Evolutionary conservation across 2,113 vertebrate species (phyloP).

Genomic region (Menidia beryllina): DNA sequence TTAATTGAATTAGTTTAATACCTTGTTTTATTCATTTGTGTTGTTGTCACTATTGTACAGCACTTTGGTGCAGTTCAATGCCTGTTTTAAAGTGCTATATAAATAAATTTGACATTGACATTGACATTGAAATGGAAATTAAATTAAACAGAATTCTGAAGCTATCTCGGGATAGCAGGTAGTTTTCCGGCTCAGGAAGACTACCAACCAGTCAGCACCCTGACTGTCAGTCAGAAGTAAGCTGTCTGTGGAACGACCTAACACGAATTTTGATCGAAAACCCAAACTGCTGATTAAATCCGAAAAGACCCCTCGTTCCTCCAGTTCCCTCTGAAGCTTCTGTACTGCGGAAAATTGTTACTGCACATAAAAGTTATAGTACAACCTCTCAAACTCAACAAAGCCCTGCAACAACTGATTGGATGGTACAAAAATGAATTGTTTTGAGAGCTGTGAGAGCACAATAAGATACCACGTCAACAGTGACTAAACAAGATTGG

Average conservation of each 20-base stretch:
- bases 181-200: not conserved
- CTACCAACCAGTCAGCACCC: not conserved
- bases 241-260: not conserved
- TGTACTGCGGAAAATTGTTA: not conserved
- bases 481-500: not conserved
- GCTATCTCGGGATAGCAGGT: too few relatives aligned
- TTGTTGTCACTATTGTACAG: too few relatives aligned
- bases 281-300: too few relatives aligned
- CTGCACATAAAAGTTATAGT: too few relatives aligned
- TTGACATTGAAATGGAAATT: not conserved
- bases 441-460: not conserved
- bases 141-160: too few relatives aligned
- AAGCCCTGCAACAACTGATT: not conserved
- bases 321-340: not conserved
- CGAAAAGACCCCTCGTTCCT: too few relatives aligned
- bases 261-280: not conserved
- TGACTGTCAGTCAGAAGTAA: not conserved
- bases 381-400: too few relatives aligned
- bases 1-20: too few relatives aligned
- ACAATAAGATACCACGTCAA: not conserved
- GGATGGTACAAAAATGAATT: not conserved
- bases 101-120: too few relatives aligned
- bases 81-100: too few relatives aligned
- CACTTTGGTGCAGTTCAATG: too few relatives aligned
- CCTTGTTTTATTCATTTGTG: too few relatives aligned